phyloP scores from a whole-genome alignment of 2,797 vertebrate genomes.

The Hippoglossus hippoglossus region DNA sequence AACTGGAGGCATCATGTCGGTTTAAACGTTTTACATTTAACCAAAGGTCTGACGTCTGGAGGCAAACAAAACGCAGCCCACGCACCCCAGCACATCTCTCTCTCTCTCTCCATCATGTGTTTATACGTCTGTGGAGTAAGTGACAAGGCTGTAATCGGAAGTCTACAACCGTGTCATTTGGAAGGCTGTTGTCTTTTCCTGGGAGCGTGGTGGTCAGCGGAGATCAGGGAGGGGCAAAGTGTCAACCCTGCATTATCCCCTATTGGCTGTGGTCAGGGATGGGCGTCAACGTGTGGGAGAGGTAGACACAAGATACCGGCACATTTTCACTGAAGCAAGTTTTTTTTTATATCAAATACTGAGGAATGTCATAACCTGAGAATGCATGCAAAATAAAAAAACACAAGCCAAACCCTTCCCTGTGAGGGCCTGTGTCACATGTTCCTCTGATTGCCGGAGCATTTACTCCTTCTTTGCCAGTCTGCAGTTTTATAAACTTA shows the following conservation, averaged over 20 bases:
- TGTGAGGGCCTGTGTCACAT: neutral
- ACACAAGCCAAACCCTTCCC: neutral
- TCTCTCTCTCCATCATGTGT: constrained; percentile 64
- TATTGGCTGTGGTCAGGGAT: constrained; percentile 74
- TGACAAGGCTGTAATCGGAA: constrained; percentile 86
- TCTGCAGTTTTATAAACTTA: neutral
- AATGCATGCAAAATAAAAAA: constrained; percentile 18
- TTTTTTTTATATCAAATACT: constrained; percentile 48
- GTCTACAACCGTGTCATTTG: constrained; percentile 84
- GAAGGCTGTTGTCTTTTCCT: constrained; percentile 82
- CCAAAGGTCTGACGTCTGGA: constrained; percentile 54
- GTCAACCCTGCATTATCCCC: constrained; percentile 78
- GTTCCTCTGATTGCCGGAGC: neutral
- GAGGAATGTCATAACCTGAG: constrained; percentile 14
- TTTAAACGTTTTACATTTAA: constrained; percentile 58
- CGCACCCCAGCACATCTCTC: constrained; percentile 46
- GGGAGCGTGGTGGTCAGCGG: constrained; percentile 74
- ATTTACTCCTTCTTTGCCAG: neutral
- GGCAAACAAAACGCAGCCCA: constrained; percentile 69
- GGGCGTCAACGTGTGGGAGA: constrained; percentile 70
- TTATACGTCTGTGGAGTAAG: constrained; percentile 72
- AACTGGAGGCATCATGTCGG: constrained; percentile 53
- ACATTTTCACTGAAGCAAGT: constrained; percentile 29
- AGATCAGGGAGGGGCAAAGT: constrained; percentile 71
- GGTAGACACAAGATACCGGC: constrained; percentile 45